Conservation (phyloP, 1,140 invertebrate genomes). For the Aphidius gifuensis region DNA sequence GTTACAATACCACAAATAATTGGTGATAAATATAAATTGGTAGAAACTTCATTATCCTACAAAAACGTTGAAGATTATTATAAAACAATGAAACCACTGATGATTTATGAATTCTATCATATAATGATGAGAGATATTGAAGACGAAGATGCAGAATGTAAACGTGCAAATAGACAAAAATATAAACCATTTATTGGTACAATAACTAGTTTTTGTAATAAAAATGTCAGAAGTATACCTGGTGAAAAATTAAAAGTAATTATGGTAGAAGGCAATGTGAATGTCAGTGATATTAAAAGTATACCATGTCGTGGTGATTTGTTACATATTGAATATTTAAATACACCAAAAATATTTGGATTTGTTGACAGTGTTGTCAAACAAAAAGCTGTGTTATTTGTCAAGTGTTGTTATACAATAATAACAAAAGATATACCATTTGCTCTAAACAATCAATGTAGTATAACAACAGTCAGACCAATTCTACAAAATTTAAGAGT, state of each 20-base stretch:
- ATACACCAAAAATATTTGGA: neutral
- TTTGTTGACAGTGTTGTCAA: neutral
- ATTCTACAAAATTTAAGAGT: too few species aligned
- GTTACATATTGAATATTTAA: neutral
- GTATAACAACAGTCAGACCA: too few species aligned
- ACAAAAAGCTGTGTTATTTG: neutral
- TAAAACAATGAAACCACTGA: neutral
- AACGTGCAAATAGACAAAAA: neutral
- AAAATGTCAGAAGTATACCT: neutral
- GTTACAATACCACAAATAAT: neutral
- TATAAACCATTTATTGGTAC: neutral
- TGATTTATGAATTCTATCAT: constrained; percentile 2
- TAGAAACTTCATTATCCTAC: neutral
- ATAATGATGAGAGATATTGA: neutral
- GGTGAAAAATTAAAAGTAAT: neutral
- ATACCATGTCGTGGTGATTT: too few species aligned
- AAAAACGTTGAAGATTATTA: neutral
- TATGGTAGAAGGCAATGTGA: neutral
- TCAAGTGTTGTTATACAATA: neutral
- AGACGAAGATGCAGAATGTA: neutral
- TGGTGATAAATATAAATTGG: neutral
- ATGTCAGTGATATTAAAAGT: too few species aligned
- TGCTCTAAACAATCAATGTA: too few species aligned
- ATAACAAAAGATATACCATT: neutral
- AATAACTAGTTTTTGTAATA: too few species aligned